Conservation (phyloP, 2,113 vertebrate species). For the Peromyscus maniculatus region DNA sequence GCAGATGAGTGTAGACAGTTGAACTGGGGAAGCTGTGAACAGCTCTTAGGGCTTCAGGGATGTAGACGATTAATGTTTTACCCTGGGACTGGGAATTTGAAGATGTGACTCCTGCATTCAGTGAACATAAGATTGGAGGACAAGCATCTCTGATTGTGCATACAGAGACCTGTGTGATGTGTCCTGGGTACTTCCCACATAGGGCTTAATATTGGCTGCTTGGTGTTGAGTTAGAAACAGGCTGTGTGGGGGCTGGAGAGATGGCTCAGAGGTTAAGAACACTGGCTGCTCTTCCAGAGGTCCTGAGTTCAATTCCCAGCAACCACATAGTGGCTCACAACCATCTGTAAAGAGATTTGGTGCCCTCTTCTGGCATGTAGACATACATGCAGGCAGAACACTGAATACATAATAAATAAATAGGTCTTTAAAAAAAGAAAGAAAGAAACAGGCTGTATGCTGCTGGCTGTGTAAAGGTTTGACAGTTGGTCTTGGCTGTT, state of each 20-base stretch:
- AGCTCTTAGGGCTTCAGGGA: background rate
- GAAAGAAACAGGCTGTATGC: conserved; percentile 44
- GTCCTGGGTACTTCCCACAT: conserved; percentile 5
- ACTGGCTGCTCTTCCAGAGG: no score
- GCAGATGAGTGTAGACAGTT: background rate
- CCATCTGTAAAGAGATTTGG: no score
- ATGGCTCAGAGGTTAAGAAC: no score
- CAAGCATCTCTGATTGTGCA: background rate
- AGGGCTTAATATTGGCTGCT: background rate
- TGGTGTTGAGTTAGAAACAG: conserved; percentile 30
- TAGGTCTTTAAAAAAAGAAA: no score
- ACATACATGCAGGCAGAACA: no score
- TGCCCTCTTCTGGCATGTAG: no score
- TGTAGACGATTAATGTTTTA: background rate
- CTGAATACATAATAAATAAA: no score
- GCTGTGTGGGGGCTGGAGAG: conserved; percentile 37
- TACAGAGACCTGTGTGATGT: background rate
- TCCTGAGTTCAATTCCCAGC: no score
- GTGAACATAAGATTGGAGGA: background rate
- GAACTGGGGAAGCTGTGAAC: background rate
- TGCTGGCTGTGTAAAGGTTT: conserved; percentile 1
- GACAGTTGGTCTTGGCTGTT: conserved; percentile 38
- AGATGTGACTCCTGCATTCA: background rate
- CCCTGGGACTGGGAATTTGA: background rate
- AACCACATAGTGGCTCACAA: no score